Conservation (phyloP, 37 sponge, comb jelly and placozoan species). For the Halichondria panicea region DNA sequence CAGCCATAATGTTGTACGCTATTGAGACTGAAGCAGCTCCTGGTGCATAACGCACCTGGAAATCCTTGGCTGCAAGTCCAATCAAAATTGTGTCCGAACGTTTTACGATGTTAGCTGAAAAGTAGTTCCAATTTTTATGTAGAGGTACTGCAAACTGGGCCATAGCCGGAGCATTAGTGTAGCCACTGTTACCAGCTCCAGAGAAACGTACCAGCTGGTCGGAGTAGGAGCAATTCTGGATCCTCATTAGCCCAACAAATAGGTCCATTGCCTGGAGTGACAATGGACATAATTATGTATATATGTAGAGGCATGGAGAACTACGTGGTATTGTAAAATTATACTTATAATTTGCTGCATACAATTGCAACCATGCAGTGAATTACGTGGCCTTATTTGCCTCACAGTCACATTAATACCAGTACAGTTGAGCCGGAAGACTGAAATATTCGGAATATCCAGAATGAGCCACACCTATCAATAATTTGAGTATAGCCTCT, state of each 20-base stretch:
- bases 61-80: slow-evolving; percentile 63
- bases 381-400: no score
- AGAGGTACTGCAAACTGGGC: slow-evolving; percentile 61
- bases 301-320: no score
- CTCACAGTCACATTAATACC: no score
- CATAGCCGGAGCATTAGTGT: slow-evolving; percentile 15
- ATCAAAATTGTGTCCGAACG: slow-evolving; percentile 42
- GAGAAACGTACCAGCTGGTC: slow-evolving; percentile 54
- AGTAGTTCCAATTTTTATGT: slow-evolving; percentile 31
- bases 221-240: slow-evolving; percentile 61
- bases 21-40: slow-evolving; percentile 52
- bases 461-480: no score
- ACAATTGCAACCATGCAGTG: no score
- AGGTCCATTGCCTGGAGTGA: no score
- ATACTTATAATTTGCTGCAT: no score
- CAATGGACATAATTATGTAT: no score
- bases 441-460: no score
- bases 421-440: no score
- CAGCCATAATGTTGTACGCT: slow-evolving; percentile 53
- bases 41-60: slow-evolving; percentile 38
- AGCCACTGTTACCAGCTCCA: slow-evolving; percentile 29
- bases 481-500: no score
- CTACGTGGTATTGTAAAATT: no score
- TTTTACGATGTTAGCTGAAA: slow-evolving; percentile 45
- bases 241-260: slow-evolving; percentile 54